Percentiles rank a stretch among this genome's conserved stretches.
Conservation (phyloP, 2,888 invertebrate species). For the Limnephilus marmoratus region DNA sequence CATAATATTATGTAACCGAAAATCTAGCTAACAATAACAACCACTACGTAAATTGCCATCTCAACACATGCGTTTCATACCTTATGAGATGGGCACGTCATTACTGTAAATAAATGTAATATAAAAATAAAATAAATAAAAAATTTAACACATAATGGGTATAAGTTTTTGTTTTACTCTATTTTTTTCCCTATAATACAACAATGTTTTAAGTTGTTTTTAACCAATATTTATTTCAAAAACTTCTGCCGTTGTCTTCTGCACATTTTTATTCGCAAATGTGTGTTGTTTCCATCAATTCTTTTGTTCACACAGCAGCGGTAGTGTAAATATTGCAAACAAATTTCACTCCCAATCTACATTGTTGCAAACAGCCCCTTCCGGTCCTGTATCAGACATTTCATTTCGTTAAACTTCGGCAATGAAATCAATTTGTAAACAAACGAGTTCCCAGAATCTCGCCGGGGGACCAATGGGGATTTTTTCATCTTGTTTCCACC, state of each 20-base stretch:
- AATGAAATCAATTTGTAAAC: slow-evolving; percentile 48
- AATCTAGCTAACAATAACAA: too few relatives aligned
- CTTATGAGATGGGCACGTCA: too few relatives aligned
- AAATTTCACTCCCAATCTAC: neutral
- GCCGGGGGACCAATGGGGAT: slow-evolving; percentile 17
- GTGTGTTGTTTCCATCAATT: neutral
- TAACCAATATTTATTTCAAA: neutral
- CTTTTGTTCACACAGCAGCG: neutral
- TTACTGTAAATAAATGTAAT: too few relatives aligned
- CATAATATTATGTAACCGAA: too few relatives aligned
- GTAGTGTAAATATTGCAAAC: neutral
- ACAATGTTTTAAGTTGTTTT: neutral
- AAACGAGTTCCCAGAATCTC: neutral
- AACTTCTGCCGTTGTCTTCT: neutral
- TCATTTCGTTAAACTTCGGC: slow-evolving; percentile 39
- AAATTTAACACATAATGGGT: too few relatives aligned
- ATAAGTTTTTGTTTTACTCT: neutral
- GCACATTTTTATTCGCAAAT: neutral
- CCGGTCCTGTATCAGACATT: neutral
- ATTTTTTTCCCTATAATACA: neutral
- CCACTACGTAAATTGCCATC: too few relatives aligned
- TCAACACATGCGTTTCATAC: too few relatives aligned
- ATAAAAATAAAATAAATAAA: too few relatives aligned
- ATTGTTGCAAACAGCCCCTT: neutral
- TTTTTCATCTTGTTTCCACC: slow-evolving; percentile 1